Evolutionary conservation across 1,140 invertebrate genomes (phyloP), one percentile per base, ranked within the genome.

Genomic region (Atta texana): DNA sequence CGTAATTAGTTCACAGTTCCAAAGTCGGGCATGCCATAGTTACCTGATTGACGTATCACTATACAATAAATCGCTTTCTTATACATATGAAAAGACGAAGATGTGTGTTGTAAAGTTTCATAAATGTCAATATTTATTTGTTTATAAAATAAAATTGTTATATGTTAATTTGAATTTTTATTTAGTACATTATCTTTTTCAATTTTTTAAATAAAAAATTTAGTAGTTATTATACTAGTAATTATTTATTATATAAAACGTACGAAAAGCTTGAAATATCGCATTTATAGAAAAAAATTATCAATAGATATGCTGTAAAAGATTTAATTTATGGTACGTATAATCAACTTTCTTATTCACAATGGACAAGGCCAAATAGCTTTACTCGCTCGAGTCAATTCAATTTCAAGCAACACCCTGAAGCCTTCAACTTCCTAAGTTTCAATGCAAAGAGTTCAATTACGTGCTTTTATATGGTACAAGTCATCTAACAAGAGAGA

Each of bases 1-100:
- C 71, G 89, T 93, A 93, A 93, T 93, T 93, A 93, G 92, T 88
- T 91, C 88, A 89, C 78, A 80, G 89, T 87, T 91, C 69, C 82
- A 89, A 88, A 87, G 89, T 89, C 53, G 77, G 68, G 69, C 55
- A 64, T 68, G 76, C 82, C 61, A 66, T 77, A 85, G 77, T 82
- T 74, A 57, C 87, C 55, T 87, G 91, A 91, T 93, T 90, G 92
- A 92, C 91, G 87, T 85, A 88, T 86, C 81, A 69, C 69, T 53
- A 75, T 75, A 89, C 68, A 87, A 90, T 88, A 91, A 89, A 86
- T 74, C 31, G 53, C 31, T 63, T n/a, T 39, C 34, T 76, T 81
- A 55, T 14, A n/a, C 74, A 53, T 80, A 34, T 72, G 21, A 28
- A 21, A 82, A 61, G 18, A 55, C 12, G 24, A 57, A n/a, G n/a